phyloP scores from a whole-genome alignment of 2,888 invertebrate genomes.

The Scaptomyza parva region DNA sequence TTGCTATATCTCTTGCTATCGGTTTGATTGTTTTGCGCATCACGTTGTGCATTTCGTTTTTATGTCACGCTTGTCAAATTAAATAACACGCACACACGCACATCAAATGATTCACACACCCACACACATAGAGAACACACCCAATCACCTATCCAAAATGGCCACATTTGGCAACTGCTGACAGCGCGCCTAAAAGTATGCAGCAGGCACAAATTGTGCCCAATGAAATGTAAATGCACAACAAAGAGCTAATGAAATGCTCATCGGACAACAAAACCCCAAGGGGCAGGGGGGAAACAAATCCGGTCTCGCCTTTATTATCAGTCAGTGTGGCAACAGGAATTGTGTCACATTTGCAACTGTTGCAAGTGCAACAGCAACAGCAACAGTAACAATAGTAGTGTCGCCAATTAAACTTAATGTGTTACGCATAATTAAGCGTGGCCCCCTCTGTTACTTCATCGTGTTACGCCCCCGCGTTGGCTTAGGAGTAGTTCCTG shows the following conservation, averaged over 20 bases:
- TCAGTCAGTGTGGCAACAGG: slow-evolving; percentile 1
- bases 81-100: slow-evolving; percentile 61
- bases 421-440: slow-evolving; percentile 72
- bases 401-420: slow-evolving; percentile 50
- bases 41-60: slow-evolving; percentile 75
- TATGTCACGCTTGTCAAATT: slow-evolving; percentile 74
- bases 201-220: slow-evolving; percentile 59
- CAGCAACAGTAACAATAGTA: no score
- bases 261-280: slow-evolving; percentile 36
- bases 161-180: slow-evolving; percentile 47
- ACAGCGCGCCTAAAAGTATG: slow-evolving; percentile 47
- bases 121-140: background rate
- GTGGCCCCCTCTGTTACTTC: slow-evolving; percentile 11
- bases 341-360: slow-evolving; percentile 30
- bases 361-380: slow-evolving; percentile 17
- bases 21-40: slow-evolving; percentile 65
- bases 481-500: slow-evolving; percentile 17
- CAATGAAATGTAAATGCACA: slow-evolving; percentile 71
- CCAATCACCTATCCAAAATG: background rate
- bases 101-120: slow-evolving; percentile 24
- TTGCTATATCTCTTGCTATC: background rate
- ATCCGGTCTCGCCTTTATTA: background rate
- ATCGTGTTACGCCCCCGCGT: slow-evolving; percentile 2
- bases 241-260: slow-evolving; percentile 70
- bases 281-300: background rate